Evolutionary conservation across 1,140 invertebrate species (phyloP).

Genomic region (Aphidius ervi): DNA sequence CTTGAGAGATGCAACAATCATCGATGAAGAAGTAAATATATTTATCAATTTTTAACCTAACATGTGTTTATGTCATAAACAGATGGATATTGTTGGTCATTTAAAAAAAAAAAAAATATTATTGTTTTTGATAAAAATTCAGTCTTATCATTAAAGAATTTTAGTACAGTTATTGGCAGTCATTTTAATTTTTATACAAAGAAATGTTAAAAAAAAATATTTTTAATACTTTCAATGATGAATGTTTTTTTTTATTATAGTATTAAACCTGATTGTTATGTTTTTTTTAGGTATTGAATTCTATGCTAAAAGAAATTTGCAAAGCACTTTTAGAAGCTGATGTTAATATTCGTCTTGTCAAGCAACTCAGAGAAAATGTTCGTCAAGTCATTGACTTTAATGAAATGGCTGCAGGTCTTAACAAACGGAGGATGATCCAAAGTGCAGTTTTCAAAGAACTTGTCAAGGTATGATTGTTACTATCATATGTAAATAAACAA

Average conservation of each 20-base stretch:
- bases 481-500: neutral
- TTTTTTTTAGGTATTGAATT: slow-evolving; percentile 82
- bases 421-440: slow-evolving; percentile 98
- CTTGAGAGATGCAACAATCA: slow-evolving; percentile 96
- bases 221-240: neutral
- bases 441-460: slow-evolving; percentile 98
- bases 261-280: neutral
- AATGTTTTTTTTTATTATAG: slow-evolving; percentile 1
- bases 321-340: slow-evolving; percentile 96
- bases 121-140: slow-evolving; percentile 2
- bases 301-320: slow-evolving; percentile 99
- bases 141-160: slow-evolving; percentile 4
- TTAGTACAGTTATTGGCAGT: neutral
- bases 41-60: slow-evolving; percentile 8
- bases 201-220: neutral
- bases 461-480: slow-evolving; percentile 71
- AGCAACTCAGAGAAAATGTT: slow-evolving; percentile 97
- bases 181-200: slow-evolving; percentile 1
- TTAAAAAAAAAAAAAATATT: neutral
- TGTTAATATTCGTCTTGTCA: slow-evolving; percentile 97
- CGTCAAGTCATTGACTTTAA: slow-evolving; percentile 97
- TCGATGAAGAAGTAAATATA: slow-evolving; percentile 89
- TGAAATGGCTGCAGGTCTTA: slow-evolving; percentile 98
- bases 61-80: slow-evolving; percentile 31
- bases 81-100: slow-evolving; percentile 25